Evolutionary conservation across 2,113 vertebrate genomes (phyloP).

Genomic region (western clawed frog (Xenopus tropicalis)): UCB_Xtro_10.0 CM004448.2:67687001-67687500

Average conservation of each 20-base stretch:
- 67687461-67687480: too few relatives aligned
- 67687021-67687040: constrained; percentile 56
- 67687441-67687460: too few relatives aligned
- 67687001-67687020: constrained; percentile 53
- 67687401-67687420: not conserved
- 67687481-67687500: too few relatives aligned
- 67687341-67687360: constrained; percentile 6
- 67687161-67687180: constrained; percentile 41
- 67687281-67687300: constrained; percentile 5
- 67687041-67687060: constrained; percentile 56
- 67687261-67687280: constrained; percentile 14
- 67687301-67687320: constrained; percentile 5
- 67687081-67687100: constrained; percentile 45
- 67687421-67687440: not conserved
- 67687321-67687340: not conserved
- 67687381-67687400: not conserved
- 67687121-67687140: constrained; percentile 54
- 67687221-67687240: constrained; percentile 41
- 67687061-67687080: constrained; percentile 53
- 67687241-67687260: constrained; percentile 37
- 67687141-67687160: constrained; percentile 45
- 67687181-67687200: constrained; percentile 36
- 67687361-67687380: not conserved
- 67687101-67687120: constrained; percentile 56
- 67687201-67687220: constrained; percentile 40